Evolutionary conservation across 2,113 vertebrate genomes (phyloP).

Genomic region (Orthonyx spaldingii): DNA sequence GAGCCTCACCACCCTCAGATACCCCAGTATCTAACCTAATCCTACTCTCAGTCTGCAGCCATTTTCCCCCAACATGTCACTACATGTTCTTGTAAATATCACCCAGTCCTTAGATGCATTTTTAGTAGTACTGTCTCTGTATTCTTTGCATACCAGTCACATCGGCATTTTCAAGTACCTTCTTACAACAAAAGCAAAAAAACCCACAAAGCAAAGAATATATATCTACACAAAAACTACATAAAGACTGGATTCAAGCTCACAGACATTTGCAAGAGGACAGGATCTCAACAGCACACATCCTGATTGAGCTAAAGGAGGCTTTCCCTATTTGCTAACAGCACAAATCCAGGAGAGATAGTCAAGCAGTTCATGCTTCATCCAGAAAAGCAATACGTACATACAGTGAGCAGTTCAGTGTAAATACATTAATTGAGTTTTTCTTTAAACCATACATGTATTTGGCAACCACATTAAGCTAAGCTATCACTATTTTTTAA

Average conservation of each 20-base stretch:
- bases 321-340: neutral
- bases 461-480: neutral
- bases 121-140: neutral
- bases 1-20: neutral
- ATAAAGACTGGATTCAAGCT: neutral
- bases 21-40: neutral
- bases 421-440: neutral
- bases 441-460: neutral
- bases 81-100: neutral
- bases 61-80: neutral
- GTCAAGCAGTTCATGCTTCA: neutral
- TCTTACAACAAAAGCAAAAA: neutral
- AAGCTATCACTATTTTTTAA: neutral
- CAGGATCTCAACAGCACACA: neutral
- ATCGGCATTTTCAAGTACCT: neutral
- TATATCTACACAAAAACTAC: neutral
- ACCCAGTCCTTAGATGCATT: neutral
- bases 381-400: neutral
- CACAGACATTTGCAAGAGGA: neutral
- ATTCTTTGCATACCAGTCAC: neutral
- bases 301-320: neutral
- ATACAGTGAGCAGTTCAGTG: neutral
- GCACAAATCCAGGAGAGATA: neutral
- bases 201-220: fast-evolving
- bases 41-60: neutral